Percentiles rank a stretch among this genome's conserved stretches.
Evolutionary conservation across 1,140 invertebrate species (phyloP).

Genomic region (Drosophila obscura): DNA sequence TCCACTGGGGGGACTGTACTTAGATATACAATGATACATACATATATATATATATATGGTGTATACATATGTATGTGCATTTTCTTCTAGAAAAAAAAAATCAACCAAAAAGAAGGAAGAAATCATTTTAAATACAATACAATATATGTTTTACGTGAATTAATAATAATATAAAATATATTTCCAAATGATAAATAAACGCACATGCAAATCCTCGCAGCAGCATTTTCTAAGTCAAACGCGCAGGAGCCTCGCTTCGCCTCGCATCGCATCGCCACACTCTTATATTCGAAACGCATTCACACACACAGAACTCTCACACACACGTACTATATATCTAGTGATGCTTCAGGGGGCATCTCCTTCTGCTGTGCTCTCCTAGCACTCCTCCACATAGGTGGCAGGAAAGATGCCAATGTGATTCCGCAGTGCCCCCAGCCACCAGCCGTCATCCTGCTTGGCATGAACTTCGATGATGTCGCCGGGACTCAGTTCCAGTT

Average conservation of each 20-base stretch:
- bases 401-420: conserved; percentile 95
- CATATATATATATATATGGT: too few relatives aligned
- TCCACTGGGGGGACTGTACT: too few relatives aligned
- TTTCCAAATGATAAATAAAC: too few relatives aligned
- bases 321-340: conserved; percentile 22
- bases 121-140: too few relatives aligned
- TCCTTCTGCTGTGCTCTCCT: conserved; percentile 36
- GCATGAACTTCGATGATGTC: conserved; percentile 95
- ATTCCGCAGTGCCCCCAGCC: conserved; percentile 94
- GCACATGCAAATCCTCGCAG: too few relatives aligned
- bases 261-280: neutral
- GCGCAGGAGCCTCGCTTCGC: neutral
- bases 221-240: too few relatives aligned
- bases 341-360: conserved; percentile 42
- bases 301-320: conserved; percentile 3
- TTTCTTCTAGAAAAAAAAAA: too few relatives aligned
- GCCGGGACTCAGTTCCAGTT: conserved; percentile 92
- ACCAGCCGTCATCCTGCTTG: conserved; percentile 97
- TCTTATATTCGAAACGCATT: neutral
- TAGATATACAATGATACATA: too few relatives aligned
- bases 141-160: too few relatives aligned
- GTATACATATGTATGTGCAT: too few relatives aligned
- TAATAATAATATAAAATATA: too few relatives aligned
- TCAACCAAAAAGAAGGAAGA: too few relatives aligned
- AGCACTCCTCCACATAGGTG: conserved; percentile 92